Conservation (phyloP, 1,140 invertebrate genomes). For the Lepidotrigona ventralis region DNA sequence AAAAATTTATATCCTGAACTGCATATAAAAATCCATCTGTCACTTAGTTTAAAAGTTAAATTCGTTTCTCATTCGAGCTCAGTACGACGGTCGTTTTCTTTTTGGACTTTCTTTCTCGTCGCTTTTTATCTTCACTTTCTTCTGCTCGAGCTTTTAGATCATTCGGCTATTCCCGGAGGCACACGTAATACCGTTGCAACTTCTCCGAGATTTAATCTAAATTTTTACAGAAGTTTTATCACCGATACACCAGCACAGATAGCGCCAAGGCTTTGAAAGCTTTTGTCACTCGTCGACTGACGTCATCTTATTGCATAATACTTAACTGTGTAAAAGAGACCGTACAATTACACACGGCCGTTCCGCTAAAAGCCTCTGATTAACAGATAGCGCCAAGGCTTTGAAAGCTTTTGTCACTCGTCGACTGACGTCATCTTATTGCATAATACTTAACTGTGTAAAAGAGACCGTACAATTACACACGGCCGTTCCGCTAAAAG, state of each 20-base stretch:
- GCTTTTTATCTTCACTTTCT: not conserved
- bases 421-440: not conserved
- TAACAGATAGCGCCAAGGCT: not conserved
- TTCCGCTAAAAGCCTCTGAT: too few species aligned
- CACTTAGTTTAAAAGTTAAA: too few species aligned
- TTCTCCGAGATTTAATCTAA: not conserved
- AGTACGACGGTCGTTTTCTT: not conserved
- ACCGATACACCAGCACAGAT: not conserved
- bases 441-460: not conserved
- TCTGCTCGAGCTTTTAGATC: not conserved
- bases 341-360: not conserved
- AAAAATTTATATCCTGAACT: too few species aligned
- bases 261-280: not conserved
- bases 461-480: not conserved
- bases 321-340: not conserved
- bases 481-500: not conserved
- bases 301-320: not conserved
- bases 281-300: not conserved
- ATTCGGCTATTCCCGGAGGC: not conserved
- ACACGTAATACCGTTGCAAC: not conserved
- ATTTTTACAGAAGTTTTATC: not conserved
- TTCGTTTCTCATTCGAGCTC: not conserved
- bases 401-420: not conserved
- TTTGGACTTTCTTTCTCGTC: not conserved
- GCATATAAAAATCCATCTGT: too few species aligned